Conservation (phyloP, 1,140 invertebrate genomes). For the Monochamus saltuarius region DNA sequence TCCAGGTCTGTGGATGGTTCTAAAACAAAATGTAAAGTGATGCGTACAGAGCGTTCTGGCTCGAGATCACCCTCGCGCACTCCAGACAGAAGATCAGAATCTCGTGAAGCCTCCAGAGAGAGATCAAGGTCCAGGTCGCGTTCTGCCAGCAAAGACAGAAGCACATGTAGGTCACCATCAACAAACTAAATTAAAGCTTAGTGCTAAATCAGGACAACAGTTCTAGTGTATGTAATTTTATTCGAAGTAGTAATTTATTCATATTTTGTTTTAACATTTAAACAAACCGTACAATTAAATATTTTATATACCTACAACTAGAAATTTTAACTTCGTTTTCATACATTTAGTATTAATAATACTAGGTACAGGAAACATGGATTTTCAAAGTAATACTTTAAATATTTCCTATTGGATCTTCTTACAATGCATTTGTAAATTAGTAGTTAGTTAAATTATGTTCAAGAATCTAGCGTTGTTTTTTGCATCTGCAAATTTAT, state of each 20-base stretch:
- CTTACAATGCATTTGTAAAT: too few species aligned
- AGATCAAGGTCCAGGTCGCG: slow-evolving; percentile 42
- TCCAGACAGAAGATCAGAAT: slow-evolving; percentile 60
- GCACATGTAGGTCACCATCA: slow-evolving; percentile 38
- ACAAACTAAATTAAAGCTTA: slow-evolving; percentile 21
- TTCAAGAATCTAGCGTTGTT: too few species aligned
- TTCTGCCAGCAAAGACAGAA: slow-evolving; percentile 38
- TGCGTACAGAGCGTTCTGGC: slow-evolving; percentile 59
- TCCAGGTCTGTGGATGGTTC: slow-evolving; percentile 61
- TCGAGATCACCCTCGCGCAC: slow-evolving; percentile 61
- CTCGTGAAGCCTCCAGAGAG: slow-evolving; percentile 60
- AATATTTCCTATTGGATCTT: too few species aligned
- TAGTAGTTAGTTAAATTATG: too few species aligned
- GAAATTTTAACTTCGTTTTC: too few species aligned
- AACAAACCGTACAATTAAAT: too few species aligned
- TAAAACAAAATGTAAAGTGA: slow-evolving; percentile 58
- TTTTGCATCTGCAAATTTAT: neutral
- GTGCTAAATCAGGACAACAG: neutral
- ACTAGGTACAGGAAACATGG: too few species aligned
- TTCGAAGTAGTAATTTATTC: neutral
- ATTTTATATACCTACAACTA: too few species aligned
- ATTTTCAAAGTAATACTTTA: too few species aligned
- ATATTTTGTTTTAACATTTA: too few species aligned
- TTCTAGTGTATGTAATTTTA: slow-evolving; percentile 1
- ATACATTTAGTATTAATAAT: too few species aligned